Base-by-base conservation (phyloP, 2,113 vertebrate species). In the Tauraco erythrolophus region DNA sequence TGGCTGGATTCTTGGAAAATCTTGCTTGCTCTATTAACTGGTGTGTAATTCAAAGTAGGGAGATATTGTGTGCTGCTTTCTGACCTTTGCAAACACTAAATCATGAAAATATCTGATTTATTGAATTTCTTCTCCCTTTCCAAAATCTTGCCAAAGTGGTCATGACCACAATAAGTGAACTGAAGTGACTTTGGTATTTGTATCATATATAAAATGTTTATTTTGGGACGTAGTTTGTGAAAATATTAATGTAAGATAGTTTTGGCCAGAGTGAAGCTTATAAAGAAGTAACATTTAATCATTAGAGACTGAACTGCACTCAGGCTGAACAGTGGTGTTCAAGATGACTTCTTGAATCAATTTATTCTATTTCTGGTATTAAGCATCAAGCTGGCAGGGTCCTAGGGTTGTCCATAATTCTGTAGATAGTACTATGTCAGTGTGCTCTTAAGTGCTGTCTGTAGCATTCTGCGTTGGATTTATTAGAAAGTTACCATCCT, bases 21-120 rank as follows among this genome's bases (percentile, higher is more conserved):
- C 70, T 93, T 96, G 76, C 83, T 95, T 87, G 97, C 97, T 95
- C 88, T 96, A 94, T 80, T 93, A 96, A 75, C 69, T 85, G 94
- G 89, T 91, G 89, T 89, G 89, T 88, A 92, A 97, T 95, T 96
- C 89, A 93, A 83, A 92, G 69, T 66, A 37, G 80, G 65, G 94
- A 95, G 97, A 97, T 96, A 86, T 13, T 95, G 92, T 97, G 94
- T 94, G 91, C 97, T 97, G 92, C 85, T 97, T 96, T 94, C 92
- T 95, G 97, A 97, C 97, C 97, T 97, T 97, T 96, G 82, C 87
- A 95, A 97, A 97, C 75, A 92, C 84, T 97, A 95, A 97, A 97
- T 97, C 95, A 97, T 93, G 86, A 96, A 97, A 97, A 95, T 89
- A 94, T 96, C 96, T 98, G 95, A 97, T 97, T 97, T 96, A 97